Conservation (phyloP, 1,140 invertebrate species). For the Drosophila navojoa region DNA sequence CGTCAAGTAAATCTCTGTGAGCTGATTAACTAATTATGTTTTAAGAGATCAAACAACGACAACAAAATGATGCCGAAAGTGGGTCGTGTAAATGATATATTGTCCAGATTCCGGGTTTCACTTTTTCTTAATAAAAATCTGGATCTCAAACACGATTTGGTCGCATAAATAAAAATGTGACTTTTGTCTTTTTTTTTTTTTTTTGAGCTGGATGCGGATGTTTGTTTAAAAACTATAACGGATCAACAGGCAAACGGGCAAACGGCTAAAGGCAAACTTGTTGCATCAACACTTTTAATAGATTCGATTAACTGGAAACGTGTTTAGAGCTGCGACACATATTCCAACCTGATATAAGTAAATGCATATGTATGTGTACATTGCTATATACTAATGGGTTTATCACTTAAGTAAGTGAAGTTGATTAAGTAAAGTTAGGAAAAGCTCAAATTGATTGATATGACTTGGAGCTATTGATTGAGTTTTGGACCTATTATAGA, state of each 20-base stretch:
- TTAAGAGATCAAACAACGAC: not conserved
- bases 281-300: slow-evolving; percentile 33
- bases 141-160: slow-evolving; percentile 1
- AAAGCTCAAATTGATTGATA: too few relatives aligned
- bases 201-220: slow-evolving; percentile 31
- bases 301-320: slow-evolving; percentile 29
- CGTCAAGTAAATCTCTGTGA: not conserved
- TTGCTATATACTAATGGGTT: too few relatives aligned
- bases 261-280: slow-evolving; percentile 11
- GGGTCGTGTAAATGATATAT: slow-evolving; percentile 11
- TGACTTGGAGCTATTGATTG: too few relatives aligned
- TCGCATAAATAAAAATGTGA: slow-evolving; percentile 18
- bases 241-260: slow-evolving; percentile 8
- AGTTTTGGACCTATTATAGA: too few relatives aligned
- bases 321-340: slow-evolving; percentile 14
- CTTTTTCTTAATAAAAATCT: slow-evolving; percentile 22
- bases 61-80: not conserved
- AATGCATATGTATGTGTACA: too few relatives aligned
- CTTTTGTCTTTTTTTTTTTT: not conserved
- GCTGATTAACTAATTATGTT: slow-evolving; percentile 4
- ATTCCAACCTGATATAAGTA: not conserved
- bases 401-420: too few relatives aligned
- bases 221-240: slow-evolving; percentile 11
- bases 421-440: too few relatives aligned
- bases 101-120: slow-evolving; percentile 39